Conservation (phyloP, 2,797 vertebrate genomes). For the Liparis tanakae region DNA sequence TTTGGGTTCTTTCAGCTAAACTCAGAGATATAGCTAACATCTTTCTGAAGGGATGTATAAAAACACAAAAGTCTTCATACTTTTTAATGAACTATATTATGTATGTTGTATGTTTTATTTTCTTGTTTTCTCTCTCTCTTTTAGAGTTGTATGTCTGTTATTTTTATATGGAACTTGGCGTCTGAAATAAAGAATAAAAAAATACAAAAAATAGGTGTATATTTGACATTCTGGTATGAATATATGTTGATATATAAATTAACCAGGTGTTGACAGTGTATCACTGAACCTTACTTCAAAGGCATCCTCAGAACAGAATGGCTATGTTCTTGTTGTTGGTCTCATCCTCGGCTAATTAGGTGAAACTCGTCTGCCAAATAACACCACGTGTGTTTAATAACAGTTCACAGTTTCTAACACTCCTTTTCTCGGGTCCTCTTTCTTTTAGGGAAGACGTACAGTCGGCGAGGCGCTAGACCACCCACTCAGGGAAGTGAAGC, state of each 20-base stretch:
- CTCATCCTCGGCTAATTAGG: not conserved
- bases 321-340: not conserved
- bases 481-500: conserved; percentile 62
- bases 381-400: not conserved
- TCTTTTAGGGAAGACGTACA: conserved; percentile 44
- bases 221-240: not conserved
- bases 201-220: too few relatives aligned
- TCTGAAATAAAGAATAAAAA: too few relatives aligned
- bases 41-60: too few relatives aligned
- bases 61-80: too few relatives aligned
- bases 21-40: not conserved
- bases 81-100: too few relatives aligned
- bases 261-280: not conserved
- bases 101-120: too few relatives aligned
- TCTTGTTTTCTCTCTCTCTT: too few relatives aligned
- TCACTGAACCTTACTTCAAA: not conserved
- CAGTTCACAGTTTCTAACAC: not conserved
- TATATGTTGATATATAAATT: not conserved
- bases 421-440: not conserved
- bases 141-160: too few relatives aligned
- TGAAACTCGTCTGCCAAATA: not conserved
- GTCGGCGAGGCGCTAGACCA: conserved; percentile 41
- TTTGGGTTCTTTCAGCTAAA: not conserved
- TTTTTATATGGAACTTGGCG: too few relatives aligned
- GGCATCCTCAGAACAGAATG: not conserved